Conservation (phyloP, 2,113 vertebrate genomes). For the Myotis davidii region DNA sequence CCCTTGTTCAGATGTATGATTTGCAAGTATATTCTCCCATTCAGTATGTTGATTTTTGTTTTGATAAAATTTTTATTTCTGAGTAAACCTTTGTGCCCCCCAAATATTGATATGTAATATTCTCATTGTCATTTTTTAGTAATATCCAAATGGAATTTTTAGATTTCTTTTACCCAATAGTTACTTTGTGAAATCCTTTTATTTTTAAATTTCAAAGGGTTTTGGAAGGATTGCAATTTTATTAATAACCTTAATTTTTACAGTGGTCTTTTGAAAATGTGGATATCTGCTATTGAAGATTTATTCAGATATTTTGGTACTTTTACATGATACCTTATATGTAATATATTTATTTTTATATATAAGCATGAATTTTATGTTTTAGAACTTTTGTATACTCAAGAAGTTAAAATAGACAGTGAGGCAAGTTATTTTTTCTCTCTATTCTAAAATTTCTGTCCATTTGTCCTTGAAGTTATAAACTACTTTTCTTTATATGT, state of each 20-base stretch:
- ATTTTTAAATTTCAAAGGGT: neutral
- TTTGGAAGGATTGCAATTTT: neutral
- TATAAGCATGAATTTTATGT: neutral
- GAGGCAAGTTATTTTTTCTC: neutral
- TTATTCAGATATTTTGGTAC: neutral
- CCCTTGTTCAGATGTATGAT: no score
- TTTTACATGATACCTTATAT: no score
- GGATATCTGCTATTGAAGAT: neutral
- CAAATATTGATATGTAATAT: neutral
- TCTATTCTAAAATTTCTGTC: neutral
- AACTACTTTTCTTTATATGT: neutral
- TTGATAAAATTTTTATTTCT: conserved; percentile 17
- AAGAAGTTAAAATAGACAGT: neutral
- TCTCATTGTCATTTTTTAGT: neutral
- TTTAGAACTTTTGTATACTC: neutral
- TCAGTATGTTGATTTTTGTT: neutral
- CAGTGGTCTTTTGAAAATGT: neutral
- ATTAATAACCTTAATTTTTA: neutral
- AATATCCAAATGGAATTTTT: neutral
- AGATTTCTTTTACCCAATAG: neutral
- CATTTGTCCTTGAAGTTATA: neutral
- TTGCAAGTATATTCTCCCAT: no score
- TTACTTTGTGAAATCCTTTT: neutral
- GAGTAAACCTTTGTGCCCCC: neutral
- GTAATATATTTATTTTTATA: neutral